A percentile compares a stretch with the other conserved stretches of the same genome.
phyloP scores from a whole-genome alignment of 2,113 vertebrate genomes.

The Mellivora capensis region DNA sequence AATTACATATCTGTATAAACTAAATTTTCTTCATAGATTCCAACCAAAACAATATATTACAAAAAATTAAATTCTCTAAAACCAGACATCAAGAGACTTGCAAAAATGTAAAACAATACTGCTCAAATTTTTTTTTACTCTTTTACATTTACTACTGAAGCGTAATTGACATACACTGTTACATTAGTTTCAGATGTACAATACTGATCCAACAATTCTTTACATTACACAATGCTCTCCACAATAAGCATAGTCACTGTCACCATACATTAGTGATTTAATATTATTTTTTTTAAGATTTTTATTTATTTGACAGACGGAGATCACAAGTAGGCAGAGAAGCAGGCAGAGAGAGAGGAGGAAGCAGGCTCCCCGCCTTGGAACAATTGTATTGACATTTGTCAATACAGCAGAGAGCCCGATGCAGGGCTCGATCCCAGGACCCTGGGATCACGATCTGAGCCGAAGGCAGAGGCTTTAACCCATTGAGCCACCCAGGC shows the following conservation, averaged over 20 bases:
- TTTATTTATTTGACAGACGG: too few species aligned
- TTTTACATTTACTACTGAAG: not conserved
- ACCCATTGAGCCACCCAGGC: too few species aligned
- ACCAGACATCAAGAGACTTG: not conserved
- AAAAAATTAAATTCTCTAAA: conserved; percentile 8
- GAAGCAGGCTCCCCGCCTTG: too few species aligned
- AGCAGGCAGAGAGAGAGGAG: too few species aligned
- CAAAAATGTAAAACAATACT: conserved; percentile 18
- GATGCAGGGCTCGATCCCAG: too few species aligned
- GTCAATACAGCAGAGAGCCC: too few species aligned
- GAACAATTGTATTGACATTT: too few species aligned
- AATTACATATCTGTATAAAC: not conserved
- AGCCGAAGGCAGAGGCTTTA: too few species aligned
- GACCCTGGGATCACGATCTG: too few species aligned
- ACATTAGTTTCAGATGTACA: not conserved
- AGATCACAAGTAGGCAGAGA: too few species aligned
- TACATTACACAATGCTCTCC: not conserved
- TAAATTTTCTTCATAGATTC: not conserved
- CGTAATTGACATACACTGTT: not conserved
- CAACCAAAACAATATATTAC: not conserved
- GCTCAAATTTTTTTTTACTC: not conserved
- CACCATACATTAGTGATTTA: not conserved
- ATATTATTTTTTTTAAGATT: too few species aligned
- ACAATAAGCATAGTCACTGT: not conserved
- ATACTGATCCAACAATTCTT: not conserved